These are phyloP conservation scores for Eulemur coronatus DNA, from an alignment of 2,797 vertebrate species.

Conservation along the genomic window DNA sequence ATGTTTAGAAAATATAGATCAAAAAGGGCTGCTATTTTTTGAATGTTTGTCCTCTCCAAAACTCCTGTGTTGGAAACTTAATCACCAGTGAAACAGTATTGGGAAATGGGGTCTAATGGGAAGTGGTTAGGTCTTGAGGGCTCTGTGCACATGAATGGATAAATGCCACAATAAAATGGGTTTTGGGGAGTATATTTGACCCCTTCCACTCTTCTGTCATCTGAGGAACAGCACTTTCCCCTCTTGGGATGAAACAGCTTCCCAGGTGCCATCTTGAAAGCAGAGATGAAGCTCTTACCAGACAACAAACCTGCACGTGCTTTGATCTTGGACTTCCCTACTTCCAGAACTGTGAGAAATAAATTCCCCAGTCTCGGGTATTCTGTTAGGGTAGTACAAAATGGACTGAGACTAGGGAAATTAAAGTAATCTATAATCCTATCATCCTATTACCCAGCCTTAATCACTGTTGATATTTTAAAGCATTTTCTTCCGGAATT, in stretches of 20 bases:
- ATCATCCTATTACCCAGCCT: neutral
- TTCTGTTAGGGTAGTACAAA: neutral
- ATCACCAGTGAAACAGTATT: neutral
- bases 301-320: neutral
- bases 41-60: neutral
- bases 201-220: neutral
- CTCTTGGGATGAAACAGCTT: neutral
- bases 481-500: slow-evolving; percentile 31
- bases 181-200: neutral
- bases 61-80: neutral
- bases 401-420: neutral
- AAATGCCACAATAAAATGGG: neutral
- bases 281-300: neutral
- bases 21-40: neutral
- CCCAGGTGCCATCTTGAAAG: neutral
- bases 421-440: neutral
- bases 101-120: neutral
- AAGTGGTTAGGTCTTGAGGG: rapidly evolving
- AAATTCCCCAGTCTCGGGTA: neutral
- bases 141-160: neutral
- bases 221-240: neutral
- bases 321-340: neutral
- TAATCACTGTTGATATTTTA: neutral
- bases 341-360: neutral
- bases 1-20: neutral